Evolutionary conservation across 2,113 vertebrate species (phyloP).

Genomic region (Acrocephalus arundinaceus): DNA sequence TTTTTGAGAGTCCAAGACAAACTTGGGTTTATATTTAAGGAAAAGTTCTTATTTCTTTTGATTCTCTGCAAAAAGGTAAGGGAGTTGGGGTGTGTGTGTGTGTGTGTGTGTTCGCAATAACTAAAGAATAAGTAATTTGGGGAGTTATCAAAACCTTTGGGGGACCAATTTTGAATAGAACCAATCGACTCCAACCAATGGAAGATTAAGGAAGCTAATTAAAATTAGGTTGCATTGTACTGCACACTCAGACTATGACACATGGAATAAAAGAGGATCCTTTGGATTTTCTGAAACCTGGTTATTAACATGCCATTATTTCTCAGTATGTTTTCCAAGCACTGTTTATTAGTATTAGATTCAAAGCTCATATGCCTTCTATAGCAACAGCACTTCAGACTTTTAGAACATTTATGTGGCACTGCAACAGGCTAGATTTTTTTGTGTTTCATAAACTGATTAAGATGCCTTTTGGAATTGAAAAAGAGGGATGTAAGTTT

Average conservation of each 20-base stretch:
- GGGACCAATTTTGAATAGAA: background rate
- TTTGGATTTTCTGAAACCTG: background rate
- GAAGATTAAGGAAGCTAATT: background rate
- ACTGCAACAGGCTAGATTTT: background rate
- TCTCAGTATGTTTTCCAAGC: background rate
- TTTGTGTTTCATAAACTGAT: background rate
- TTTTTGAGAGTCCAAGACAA: background rate
- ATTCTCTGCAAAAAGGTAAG: background rate
- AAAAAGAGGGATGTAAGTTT: background rate
- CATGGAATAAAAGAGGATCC: background rate
- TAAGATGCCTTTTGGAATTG: background rate
- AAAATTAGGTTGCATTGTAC: background rate
- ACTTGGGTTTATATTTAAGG: background rate
- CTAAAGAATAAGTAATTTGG: background rate
- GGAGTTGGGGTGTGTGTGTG: rapidly evolving
- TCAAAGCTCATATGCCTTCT: background rate
- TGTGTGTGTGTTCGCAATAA: background rate
- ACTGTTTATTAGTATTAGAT: background rate
- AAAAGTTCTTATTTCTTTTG: background rate
- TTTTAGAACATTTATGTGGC: background rate
- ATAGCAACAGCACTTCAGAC: background rate
- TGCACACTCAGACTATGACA: background rate
- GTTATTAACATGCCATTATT: background rate
- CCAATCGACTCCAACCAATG: background rate
- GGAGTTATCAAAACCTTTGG: background rate